phyloP scores from a whole-genome alignment of 2,888 invertebrate genomes.

The Dicyrtoma fusca region DNA sequence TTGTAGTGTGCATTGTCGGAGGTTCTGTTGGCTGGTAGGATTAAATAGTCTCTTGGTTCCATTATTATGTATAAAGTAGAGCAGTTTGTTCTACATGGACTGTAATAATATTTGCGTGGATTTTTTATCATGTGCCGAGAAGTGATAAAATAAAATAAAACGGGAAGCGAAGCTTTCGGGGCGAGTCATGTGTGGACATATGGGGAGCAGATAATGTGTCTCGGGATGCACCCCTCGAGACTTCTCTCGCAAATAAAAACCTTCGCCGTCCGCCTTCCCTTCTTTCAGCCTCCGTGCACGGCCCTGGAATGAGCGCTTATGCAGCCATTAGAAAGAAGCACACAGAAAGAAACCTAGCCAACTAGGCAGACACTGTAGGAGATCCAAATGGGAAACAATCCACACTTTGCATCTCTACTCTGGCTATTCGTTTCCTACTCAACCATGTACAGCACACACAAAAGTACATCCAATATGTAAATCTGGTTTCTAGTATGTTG shows the following conservation, averaged over 20 bases:
- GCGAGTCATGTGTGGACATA: constrained; percentile 23
- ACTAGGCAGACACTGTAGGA: background rate
- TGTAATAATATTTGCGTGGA: constrained; percentile 45
- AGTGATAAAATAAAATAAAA: constrained; percentile 45
- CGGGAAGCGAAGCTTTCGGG: constrained; percentile 21
- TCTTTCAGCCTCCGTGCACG: too few species aligned
- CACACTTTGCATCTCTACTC: constrained; percentile 3
- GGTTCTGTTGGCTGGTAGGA: too few species aligned
- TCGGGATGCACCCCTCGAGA: constrained; percentile 38
- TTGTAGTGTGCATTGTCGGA: too few species aligned
- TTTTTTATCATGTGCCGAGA: constrained; percentile 45
- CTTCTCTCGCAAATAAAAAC: constrained; percentile 15
- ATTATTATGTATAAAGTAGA: too few species aligned
- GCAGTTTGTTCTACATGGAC: background rate
- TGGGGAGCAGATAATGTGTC: constrained; percentile 39
- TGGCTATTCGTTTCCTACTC: too few species aligned
- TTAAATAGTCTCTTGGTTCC: too few species aligned
- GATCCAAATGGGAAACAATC: background rate
- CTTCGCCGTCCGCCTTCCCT: too few species aligned
- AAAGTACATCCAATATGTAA: too few species aligned
- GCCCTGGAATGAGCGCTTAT: background rate
- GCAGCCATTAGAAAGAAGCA: background rate
- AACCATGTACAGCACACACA: too few species aligned
- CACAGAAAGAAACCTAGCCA: background rate
- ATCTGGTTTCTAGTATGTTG: too few species aligned